These are phyloP conservation scores for Subanguina moxae DNA, from an alignment of 1,140 invertebrate genomes.

Conservation along the genomic window DNA sequence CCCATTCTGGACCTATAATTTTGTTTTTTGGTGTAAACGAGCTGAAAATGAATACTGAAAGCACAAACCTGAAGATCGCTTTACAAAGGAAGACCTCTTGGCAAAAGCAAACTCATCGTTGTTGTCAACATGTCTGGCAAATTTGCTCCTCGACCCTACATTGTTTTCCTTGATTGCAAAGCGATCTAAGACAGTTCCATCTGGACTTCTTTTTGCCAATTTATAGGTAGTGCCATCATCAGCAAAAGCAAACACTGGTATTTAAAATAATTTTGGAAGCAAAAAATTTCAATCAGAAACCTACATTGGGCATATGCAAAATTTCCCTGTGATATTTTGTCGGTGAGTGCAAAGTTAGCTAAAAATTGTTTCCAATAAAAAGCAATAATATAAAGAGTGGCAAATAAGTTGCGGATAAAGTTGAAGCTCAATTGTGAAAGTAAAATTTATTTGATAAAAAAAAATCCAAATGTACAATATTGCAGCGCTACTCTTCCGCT, in stretches of 20 bases:
- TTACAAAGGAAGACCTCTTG: constrained; percentile 10
- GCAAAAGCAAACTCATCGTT: constrained; percentile 23
- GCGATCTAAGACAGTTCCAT: background rate
- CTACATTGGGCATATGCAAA: constrained; percentile 32
- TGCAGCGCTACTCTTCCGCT: too few relatives aligned
- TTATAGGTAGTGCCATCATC: constrained; percentile 20
- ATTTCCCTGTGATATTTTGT: constrained; percentile 30
- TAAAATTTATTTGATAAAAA: too few relatives aligned
- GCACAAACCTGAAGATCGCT: background rate
- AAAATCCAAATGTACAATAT: too few relatives aligned
- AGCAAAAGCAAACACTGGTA: constrained; percentile 27
- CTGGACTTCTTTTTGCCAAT: constrained; percentile 14
- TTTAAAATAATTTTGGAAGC: constrained; percentile 2
- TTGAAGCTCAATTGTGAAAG: too few relatives aligned
- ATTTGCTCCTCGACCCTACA: constrained; percentile 15
- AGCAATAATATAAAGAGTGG: too few relatives aligned
- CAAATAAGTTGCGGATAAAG: too few relatives aligned
- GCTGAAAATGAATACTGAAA: too few relatives aligned
- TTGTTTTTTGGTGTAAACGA: background rate
- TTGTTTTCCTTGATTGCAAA: constrained; percentile 19
- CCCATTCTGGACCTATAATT: background rate
- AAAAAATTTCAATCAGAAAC: constrained; percentile 1
- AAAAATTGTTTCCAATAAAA: background rate
- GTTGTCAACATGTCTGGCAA: constrained; percentile 13
- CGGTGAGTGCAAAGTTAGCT: constrained; percentile 29